Evolutionary conservation across 2,888 invertebrate species (phyloP), one percentile per base, ranked within the genome.

Genomic region (Xestia xanthographa): DNA sequence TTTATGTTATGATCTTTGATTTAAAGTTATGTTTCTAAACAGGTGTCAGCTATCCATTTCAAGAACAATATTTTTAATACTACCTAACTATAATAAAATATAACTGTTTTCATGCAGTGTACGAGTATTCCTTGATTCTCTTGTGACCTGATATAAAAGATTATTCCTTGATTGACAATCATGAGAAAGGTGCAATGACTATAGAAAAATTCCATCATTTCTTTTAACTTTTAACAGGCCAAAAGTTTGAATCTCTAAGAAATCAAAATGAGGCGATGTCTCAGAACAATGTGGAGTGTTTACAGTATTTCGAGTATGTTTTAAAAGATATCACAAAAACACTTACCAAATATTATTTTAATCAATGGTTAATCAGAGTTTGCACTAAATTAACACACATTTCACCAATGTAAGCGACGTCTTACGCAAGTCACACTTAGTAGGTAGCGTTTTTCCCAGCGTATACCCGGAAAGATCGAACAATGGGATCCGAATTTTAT

Each of bases 401-500:
- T 90, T 91, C 91, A 88, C 87, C 81, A 88, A 86, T 83, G 79
- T 86, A 74, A 80, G 79, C 83, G 81, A 85, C 87, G 87, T 91
- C 90, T 94, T 93, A 92, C 92, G 91, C 93, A 94, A 95, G 91
- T 86, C 82, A 87, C 91, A 90, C 88, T 85, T 80, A 86, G 88
- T 88, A 88, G 88, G 88, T 88, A 88, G 88, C 83, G 92, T 91
- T 94, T 94, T 95, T 95, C 94, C 93, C 93, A 93, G 92, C 89
- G 89, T 91, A 91, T 92, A 94, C 93, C 93, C 93, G 93, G 95
- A 95, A 95, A 93, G 92, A 92, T 85, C 63, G 92, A 95, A 96
- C 96, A 96, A 96, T 96, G 95, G 96, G 95, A 93, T 93, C 94
- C 93, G 93, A 96, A 96, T 95, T 95, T 94, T 95, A 95, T 94